phyloP scores from a whole-genome alignment of 2,113 vertebrate genomes.

The Podarcis raffonei region DNA sequence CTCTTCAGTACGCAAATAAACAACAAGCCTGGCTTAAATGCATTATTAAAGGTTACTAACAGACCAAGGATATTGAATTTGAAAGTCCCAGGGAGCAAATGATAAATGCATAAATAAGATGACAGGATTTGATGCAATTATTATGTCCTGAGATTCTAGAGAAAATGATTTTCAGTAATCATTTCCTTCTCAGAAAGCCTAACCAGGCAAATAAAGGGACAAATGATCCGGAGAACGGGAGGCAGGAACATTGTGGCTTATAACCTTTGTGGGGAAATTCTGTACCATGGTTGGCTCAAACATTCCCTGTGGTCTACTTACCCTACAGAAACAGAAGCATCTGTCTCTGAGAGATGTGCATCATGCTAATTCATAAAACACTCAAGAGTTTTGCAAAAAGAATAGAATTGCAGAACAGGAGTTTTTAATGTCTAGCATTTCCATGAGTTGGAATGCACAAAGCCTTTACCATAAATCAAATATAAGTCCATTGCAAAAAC shows the following conservation, averaged over 20 bases:
- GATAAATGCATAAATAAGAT: constrained; percentile 66
- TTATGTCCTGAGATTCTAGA: constrained; percentile 63
- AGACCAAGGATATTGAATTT: constrained; percentile 67
- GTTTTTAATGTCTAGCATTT: not conserved
- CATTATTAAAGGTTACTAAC: constrained; percentile 67
- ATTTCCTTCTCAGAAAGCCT: constrained; percentile 67
- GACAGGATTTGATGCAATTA: constrained; percentile 65
- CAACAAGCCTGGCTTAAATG: constrained; percentile 56
- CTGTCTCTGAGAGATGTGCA: not conserved
- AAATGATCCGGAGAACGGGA: constrained; percentile 42
- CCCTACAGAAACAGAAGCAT: not conserved
- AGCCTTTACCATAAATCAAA: not conserved
- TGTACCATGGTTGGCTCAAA: constrained; percentile 17
- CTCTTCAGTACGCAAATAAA: constrained; percentile 49
- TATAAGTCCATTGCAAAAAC: not conserved
- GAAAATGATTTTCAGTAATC: constrained; percentile 56
- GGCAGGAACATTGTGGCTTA: constrained; percentile 16
- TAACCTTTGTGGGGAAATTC: constrained; percentile 22
- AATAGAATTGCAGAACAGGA: not conserved
- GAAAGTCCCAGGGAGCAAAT: constrained; percentile 66
- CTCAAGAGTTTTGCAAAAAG: constrained; percentile 6
- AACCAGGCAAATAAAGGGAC: constrained; percentile 44
- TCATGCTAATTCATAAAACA: not conserved
- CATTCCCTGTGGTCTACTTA: not conserved
- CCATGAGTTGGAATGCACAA: not conserved